Evolutionary conservation across 2,113 vertebrate species (phyloP), one percentile per base, ranked within the genome.

Genomic region (Perca fluviatilis): DNA sequence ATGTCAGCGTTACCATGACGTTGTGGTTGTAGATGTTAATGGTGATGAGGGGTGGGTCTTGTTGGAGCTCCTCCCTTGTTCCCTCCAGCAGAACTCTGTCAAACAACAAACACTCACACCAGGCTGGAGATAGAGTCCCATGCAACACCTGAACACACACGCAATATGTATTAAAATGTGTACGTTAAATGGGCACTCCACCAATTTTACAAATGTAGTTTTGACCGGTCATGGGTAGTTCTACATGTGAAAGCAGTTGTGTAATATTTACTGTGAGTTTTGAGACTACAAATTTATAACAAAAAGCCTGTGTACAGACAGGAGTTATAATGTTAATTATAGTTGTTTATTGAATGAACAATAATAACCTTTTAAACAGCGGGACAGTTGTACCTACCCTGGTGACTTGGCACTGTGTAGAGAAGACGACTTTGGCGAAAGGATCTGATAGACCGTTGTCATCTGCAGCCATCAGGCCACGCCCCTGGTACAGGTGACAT

Each of bases 401-500:
- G 21, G 97, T 97, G 79, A 95, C 92, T 88, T 97, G 97, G 88
- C 97, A 99, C 60, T 97, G 94, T 6, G 96, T 97, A 3, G 97
- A 97, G 93, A 99, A 98, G 58, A 99, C 88, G 23, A 99, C 97
- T 80, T 88, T 96, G 2, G 94, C 94, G 62, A 97, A 99, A 3
- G 97, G 97, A 89, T 99, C 96, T 0, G 97, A 99, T 77, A 99
- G 95, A 60, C 98, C 98, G 8, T 97, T 96, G 69, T 97, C 96
- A 76, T 98, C 97, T 2, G 97, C 97, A 30, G 97, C 96, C 67
- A 97, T 87, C 76, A 99, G 94, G 9, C 97, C 96, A 57, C 96
- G 95, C 3, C 97, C 97, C 93, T 99, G 97, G 90, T 99, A 99
- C 57, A 99, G 51, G 84, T 98, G 97, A 74, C 97, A 98, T 74